Evolutionary conservation across 2,113 vertebrate genomes (phyloP).

Genomic region (Tragelaphus scriptus): DNA sequence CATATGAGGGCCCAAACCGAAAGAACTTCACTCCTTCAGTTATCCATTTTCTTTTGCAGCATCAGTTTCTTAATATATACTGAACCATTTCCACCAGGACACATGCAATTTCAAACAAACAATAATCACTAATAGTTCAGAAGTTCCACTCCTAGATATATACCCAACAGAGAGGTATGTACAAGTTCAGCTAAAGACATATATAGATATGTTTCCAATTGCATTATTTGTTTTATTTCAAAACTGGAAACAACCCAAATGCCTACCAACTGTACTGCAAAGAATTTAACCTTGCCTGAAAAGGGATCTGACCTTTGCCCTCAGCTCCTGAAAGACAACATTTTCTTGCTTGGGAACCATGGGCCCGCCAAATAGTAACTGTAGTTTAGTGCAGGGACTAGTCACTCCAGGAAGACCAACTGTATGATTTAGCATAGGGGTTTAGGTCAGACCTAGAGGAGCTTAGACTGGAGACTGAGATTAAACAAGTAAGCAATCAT

Average conservation of each 20-base stretch:
- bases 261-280: neutral
- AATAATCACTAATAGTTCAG: neutral
- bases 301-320: neutral
- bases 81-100: neutral
- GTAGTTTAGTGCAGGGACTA: neutral
- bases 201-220: neutral
- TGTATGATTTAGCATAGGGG: neutral
- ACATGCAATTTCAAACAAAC: neutral
- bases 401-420: neutral
- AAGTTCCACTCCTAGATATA: neutral
- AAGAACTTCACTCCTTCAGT: neutral
- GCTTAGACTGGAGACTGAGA: neutral
- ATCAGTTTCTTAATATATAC: neutral
- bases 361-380: neutral
- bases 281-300: neutral
- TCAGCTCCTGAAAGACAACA: neutral
- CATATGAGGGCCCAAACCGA: neutral
- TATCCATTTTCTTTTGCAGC: constrained; percentile 14
- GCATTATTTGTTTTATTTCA: neutral
- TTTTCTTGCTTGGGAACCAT: neutral
- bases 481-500: neutral
- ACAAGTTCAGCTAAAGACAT: constrained; percentile 7
- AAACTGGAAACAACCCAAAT: neutral
- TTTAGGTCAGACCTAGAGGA: neutral
- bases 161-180: neutral